Conservation (phyloP, 2,797 vertebrate species). For the Propithecus perrieri region DNA sequence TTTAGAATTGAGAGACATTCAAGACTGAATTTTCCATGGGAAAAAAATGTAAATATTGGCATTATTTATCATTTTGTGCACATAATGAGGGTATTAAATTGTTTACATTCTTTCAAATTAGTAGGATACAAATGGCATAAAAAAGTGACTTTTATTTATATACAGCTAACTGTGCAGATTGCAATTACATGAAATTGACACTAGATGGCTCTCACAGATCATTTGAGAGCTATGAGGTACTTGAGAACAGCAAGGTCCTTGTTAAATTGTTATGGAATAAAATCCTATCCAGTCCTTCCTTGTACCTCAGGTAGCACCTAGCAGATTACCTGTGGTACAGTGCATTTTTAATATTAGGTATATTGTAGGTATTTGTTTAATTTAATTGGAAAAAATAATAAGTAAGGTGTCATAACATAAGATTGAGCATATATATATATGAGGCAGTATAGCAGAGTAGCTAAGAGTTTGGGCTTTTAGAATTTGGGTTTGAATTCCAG, state of each 20-base stretch:
- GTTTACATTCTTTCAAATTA: slow-evolving; percentile 34
- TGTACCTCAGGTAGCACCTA: not conserved
- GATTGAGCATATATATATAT: not conserved
- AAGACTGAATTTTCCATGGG: not conserved
- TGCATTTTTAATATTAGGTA: not conserved
- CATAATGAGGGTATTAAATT: not conserved
- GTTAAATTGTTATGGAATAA: not conserved
- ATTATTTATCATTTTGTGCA: slow-evolving; percentile 53
- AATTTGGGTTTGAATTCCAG: slow-evolving; percentile 31
- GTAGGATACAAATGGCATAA: not conserved
- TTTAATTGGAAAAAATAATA: slow-evolving; percentile 19
- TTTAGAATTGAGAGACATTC: slow-evolving; percentile 6
- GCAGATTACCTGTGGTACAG: not conserved
- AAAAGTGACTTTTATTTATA: not conserved
- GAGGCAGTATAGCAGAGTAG: not conserved
- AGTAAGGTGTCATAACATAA: not conserved
- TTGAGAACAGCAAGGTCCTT: not conserved
- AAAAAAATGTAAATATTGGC: slow-evolving; percentile 13
- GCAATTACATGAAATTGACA: slow-evolving; percentile 34
- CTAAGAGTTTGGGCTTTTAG: slow-evolving; percentile 10
- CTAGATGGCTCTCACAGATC: slow-evolving; percentile 59
- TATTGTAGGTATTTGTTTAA: not conserved
- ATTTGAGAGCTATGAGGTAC: not conserved
- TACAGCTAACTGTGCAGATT: not conserved
- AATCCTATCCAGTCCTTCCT: not conserved